A percentile compares a stretch with the other conserved stretches of the same genome.
Conservation (phyloP, 2,113 vertebrate genomes). For the Himantopus leucocephalus region DNA sequence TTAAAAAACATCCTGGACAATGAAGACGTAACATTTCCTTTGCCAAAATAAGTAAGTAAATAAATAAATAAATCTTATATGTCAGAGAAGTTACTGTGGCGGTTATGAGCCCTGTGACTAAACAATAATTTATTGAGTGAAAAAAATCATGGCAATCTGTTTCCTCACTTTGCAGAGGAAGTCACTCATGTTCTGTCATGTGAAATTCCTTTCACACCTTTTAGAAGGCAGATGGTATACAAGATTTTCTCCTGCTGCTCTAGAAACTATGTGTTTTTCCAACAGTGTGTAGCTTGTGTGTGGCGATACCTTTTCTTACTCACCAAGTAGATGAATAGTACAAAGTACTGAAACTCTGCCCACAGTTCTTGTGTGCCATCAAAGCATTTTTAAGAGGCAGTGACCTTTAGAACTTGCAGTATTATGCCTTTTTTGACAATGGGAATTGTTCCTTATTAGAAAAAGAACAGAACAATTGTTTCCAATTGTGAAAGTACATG, state of each 20-base stretch:
- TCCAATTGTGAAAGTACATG: not conserved
- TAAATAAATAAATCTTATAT: not conserved
- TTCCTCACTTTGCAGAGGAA: not conserved
- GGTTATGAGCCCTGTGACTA: not conserved
- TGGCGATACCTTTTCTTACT: not conserved
- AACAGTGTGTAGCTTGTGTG: not conserved
- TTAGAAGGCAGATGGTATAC: not conserved
- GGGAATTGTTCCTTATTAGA: not conserved
- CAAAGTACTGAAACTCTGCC: not conserved
- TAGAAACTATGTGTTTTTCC: not conserved
- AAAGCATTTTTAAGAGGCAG: not conserved
- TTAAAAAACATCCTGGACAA: not conserved
- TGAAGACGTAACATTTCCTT: not conserved
- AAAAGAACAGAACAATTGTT: not conserved
- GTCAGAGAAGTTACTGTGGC: not conserved
- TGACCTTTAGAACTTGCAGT: not conserved
- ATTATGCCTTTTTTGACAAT: not conserved
- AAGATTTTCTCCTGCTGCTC: not conserved
- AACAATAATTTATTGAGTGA: not conserved
- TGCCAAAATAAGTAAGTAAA: not conserved
- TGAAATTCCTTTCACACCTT: not conserved
- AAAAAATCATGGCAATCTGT: not conserved
- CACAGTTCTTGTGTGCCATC: not conserved
- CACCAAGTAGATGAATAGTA: not conserved
- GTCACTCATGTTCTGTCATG: not conserved